Evolutionary conservation across 2,797 vertebrate species (phyloP), one percentile per base, ranked within the genome.

Genomic region (Myotis findleyi): DNA sequence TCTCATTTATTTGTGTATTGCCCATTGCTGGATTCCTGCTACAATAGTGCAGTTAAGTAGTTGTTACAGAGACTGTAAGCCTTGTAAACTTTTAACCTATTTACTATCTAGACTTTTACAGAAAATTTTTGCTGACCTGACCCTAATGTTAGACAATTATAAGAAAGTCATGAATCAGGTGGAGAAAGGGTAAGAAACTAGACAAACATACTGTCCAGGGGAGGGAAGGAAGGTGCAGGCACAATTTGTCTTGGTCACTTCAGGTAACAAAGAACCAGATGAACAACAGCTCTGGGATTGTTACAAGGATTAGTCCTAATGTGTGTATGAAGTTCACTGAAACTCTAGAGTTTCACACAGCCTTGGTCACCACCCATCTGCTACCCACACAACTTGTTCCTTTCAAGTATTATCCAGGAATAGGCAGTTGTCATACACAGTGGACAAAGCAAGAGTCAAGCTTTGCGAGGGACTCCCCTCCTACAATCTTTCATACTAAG

Each of bases 321-420:
- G 30, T 1, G 30, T 79, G 18, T 72, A 62, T 1, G 53, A 73
- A 51, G 66, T 77, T 81, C n/a, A 5, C 25, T 27, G 85, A 91
- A 95, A 91, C 4, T 73, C 95, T 92, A 25, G 27, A 95, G 81
- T 33, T 57, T 97, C 97, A 91, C 44, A 69, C 3, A 73, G 25
- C 77, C 81, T 95, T 47, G 55, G 86, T 64, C 69, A 94, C 36
- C 55, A 87, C 59, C 1, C 30, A 91, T 92, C 91, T 72, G 59
- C 33, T 95, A 44, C 51, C 30, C 57, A 47, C 72, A 64, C 41
- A 75, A 87, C 64, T 93, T 0, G 0, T 38, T 90, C 44, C 75
- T 96, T 91, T 97, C 85, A 89, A 89, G 27, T 76, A 93, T 91
- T 93, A 85, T 83, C 55, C 92, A 89, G 90, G 97, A 87, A 96